Evolutionary conservation across 2,888 invertebrate species (phyloP), one percentile per base, ranked within the genome.

Genomic region (Cyclophora punctaria): DNA sequence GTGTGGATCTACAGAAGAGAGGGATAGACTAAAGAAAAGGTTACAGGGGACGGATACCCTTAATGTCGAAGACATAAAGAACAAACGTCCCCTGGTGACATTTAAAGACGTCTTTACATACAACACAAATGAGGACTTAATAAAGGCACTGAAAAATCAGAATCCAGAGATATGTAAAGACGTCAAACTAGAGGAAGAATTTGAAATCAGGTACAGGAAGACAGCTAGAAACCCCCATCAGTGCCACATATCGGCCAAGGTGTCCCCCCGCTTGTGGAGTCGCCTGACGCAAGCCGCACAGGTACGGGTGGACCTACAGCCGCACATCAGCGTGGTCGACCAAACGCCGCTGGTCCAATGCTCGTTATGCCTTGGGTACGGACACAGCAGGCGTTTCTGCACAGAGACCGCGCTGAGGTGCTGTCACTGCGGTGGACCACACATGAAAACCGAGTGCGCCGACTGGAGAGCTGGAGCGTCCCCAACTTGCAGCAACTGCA

Each of bases 371-470:
- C 45, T 61, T n/a, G 59, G 55, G 0, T 62, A 51, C 4, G 59
- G 61, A 0, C 60, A 62, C 7, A 44, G 52, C 0, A 49, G n/a
- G 33, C 43, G 53, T 3, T 47, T 51, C 44, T 63, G 63, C 47
- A 52, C 20, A 0, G 58, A 60, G 4, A 1, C 40, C 3, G 41
- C 7, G 3, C 57, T 55, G 4, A 6, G 35, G 3, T 63, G 63
- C 48, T 51, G 59, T 41, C 58, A 63, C 51, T 63, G 61, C 44
- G 61, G 58, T 0, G 63, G 55, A 0, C 48, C 53, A 0, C 61
- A 63, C 41, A 4, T 52, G 34, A 41, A 47, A 34, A 7, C 46
- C 0, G 49, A 58, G 0, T 60, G 59, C 50, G 20, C 46, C 2
- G 35, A 41, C 35, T 46, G 47, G 37, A 20, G 20, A 20, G 20